Evolutionary conservation across 2,113 vertebrate species (phyloP).

Genomic region (Aspiorhynchus laticeps): DNA sequence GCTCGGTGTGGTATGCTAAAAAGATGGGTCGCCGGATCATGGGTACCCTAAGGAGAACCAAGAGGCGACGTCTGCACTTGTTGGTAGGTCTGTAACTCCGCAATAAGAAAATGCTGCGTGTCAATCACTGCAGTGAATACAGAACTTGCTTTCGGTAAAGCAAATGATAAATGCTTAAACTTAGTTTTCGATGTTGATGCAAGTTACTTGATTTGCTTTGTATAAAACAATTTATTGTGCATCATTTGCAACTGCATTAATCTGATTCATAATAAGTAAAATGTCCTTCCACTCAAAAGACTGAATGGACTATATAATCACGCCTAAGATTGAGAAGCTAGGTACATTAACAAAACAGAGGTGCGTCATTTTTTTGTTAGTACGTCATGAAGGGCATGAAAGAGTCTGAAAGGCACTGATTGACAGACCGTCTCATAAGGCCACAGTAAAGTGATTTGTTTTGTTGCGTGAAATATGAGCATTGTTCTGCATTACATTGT

Average conservation of each 20-base stretch:
- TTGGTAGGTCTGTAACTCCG: slow-evolving; percentile 76
- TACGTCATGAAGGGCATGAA: too few species aligned
- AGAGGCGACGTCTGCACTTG: slow-evolving; percentile 77
- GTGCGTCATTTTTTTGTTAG: slow-evolving; percentile 9
- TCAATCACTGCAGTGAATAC: neutral
- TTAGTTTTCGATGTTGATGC: neutral
- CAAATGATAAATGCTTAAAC: slow-evolving; percentile 18
- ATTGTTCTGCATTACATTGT: slow-evolving; percentile 10
- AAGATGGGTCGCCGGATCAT: slow-evolving; percentile 83
- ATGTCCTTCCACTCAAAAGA: neutral
- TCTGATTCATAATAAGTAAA: neutral
- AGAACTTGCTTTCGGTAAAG: slow-evolving; percentile 1
- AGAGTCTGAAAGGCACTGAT: neutral
- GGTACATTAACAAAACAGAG: neutral
- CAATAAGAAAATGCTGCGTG: neutral
- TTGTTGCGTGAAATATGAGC: neutral
- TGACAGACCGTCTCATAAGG: neutral
- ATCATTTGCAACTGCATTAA: neutral
- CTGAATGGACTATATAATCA: neutral
- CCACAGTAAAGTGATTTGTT: neutral
- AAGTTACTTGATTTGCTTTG: neutral
- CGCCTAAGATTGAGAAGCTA: neutral
- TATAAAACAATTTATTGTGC: neutral
- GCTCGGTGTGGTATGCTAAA: slow-evolving; percentile 81
- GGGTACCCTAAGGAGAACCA: slow-evolving; percentile 79